These are phyloP conservation scores for Myotis planiceps DNA, from an alignment of 2,797 vertebrate species.

Conservation along the genomic window DNA sequence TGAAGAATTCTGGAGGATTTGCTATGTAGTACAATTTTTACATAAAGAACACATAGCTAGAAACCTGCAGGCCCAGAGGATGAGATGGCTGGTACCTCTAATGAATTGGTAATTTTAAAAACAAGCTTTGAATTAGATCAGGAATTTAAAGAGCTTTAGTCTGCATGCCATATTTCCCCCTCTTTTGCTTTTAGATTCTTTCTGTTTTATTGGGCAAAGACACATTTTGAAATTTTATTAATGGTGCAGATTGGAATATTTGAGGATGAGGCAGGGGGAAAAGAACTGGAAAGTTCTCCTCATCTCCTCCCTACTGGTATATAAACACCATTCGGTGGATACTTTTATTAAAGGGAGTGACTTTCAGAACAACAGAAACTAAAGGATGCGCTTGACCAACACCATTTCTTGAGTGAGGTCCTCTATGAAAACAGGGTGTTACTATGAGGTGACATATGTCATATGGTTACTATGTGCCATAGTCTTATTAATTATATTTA, in stretches of 20 bases:
- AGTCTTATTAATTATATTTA: neutral
- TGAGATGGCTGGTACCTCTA: neutral
- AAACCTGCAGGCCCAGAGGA: neutral
- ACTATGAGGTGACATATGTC: neutral
- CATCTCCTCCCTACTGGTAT: neutral
- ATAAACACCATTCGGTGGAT: neutral
- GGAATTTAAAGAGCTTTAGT: neutral
- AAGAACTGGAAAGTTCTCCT: neutral
- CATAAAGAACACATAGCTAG: neutral
- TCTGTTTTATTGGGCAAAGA: neutral
- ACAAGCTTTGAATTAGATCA: neutral
- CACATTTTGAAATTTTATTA: neutral
- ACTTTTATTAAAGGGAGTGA: neutral
- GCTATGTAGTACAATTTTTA: neutral
- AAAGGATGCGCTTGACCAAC: neutral
- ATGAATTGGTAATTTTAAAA: neutral
- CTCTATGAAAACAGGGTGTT: neutral
- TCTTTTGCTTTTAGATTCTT: neutral
- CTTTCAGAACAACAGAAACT: neutral
- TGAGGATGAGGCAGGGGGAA: neutral
- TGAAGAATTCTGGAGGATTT: conserved; percentile 22
- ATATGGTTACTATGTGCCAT: neutral
- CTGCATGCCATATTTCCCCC: neutral
- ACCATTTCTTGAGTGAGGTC: neutral
- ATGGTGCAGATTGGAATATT: neutral